Evolutionary conservation across 2,888 invertebrate species (phyloP).

Genomic region (Biston betularia): DNA sequence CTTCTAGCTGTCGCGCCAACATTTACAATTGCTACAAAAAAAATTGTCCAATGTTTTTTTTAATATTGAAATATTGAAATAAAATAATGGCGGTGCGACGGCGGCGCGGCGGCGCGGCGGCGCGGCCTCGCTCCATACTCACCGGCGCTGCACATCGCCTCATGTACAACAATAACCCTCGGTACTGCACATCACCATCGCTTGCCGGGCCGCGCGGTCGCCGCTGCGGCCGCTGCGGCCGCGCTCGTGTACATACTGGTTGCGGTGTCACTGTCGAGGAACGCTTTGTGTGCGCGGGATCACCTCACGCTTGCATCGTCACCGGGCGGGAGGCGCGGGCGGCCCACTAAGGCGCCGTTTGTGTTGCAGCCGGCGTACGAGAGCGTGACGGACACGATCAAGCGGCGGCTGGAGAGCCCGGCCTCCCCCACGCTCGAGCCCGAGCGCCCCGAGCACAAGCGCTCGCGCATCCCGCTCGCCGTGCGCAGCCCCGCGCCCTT

Average conservation of each 20-base stretch:
- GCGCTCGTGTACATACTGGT: conserved; percentile 36
- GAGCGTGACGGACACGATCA: conserved; percentile 88
- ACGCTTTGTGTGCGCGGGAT: conserved; percentile 30
- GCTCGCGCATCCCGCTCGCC: conserved; percentile 77
- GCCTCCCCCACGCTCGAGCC: conserved; percentile 34
- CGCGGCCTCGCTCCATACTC: background rate
- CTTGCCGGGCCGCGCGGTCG: background rate
- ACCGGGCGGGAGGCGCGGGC: background rate
- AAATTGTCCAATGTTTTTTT: too few species aligned
- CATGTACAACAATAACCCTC: conserved; percentile 8
- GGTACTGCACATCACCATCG: conserved; percentile 10
- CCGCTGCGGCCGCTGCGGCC: background rate
- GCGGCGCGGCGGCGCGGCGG: background rate
- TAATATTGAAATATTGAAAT: too few species aligned
- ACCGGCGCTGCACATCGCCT: background rate
- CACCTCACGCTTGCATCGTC: conserved; percentile 6
- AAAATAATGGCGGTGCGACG: too few species aligned
- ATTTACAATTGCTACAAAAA: too few species aligned
- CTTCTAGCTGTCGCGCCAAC: background rate
- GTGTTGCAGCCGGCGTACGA: conserved; percentile 81
- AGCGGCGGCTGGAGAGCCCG: conserved; percentile 84
- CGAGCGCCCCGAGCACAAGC: conserved; percentile 68
- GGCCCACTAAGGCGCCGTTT: conserved; percentile 45
- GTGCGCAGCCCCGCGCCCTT: conserved; percentile 75
- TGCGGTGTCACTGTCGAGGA: conserved; percentile 33